Evolutionary conservation across 2,888 invertebrate species (phyloP), one percentile per base, ranked within the genome.

Genomic region (Serrognathus titanus): DNA sequence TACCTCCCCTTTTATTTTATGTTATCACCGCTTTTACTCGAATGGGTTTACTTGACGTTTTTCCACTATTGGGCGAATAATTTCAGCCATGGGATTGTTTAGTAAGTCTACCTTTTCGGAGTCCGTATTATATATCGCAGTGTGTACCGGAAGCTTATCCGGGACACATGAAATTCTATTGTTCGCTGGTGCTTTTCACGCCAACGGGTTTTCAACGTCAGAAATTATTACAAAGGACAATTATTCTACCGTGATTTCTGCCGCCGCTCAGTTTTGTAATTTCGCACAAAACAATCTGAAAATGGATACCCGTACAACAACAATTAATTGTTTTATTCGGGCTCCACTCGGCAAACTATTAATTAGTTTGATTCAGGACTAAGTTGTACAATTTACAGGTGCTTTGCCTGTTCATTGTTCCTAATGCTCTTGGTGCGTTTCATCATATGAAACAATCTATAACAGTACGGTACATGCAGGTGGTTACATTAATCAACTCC

Each of bases 221-320:
- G 68, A 58, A 68, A 66, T 66, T 67, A 68, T 66, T 62, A 69
- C 69, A 71, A 71, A 71, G 70, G 69, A 69, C 69, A 68, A 70
- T 71, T 68, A 71, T 67, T 69, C 69, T 63, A 62, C 67, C 70
- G 67, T 69, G 69, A 70, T 71, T 72, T 69, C 71, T 66, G 67
- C 61, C 68, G 16, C 16, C 16, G 63, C 68, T 69, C 66, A 66
- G 64, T 68, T 66, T 66, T 65, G 64, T 64, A 68, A 66, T 66
- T 67, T 58, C 10, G 59, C 47, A 60, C 64, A 61, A 60, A 65
- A 58, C 51, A 39, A 38, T 12, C 10, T 11, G 51, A 51, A 56
- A 51, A 51, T 51, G 37, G 46, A 43, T 36, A 35, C 24, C 20
- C 20, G 43, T 38, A 43, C 37, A 55, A 40, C 49, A 49, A 40